Percentiles rank a stretch among this genome's conserved stretches.
These are phyloP conservation scores for Drosophila stalkeri DNA, from an alignment of 2,888 invertebrate genomes.

Conservation along the genomic window DNA sequence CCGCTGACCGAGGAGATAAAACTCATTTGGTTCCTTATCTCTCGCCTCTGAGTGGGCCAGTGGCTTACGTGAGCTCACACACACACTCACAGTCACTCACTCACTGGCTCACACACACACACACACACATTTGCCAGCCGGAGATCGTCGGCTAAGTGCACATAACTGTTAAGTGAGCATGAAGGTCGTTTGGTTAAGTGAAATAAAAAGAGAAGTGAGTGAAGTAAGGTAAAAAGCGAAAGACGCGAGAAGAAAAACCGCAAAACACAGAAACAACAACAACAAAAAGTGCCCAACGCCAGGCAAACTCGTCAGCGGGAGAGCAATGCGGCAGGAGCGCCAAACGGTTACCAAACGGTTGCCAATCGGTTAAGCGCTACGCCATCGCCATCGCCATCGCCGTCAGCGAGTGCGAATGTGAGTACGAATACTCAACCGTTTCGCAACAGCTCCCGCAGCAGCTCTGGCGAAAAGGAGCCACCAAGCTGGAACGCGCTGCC, in stretches of 20 bases:
- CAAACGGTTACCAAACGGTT: slow-evolving; percentile 45
- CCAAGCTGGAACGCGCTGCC: slow-evolving; percentile 55
- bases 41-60: slow-evolving; percentile 7
- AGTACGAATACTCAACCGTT: slow-evolving; percentile 58
- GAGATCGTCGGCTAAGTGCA: slow-evolving; percentile 54
- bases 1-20: slow-evolving; percentile 1
- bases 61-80: slow-evolving; percentile 62
- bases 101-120: background rate
- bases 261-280: slow-evolving; percentile 26
- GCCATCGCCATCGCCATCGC: background rate
- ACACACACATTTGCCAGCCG: slow-evolving; percentile 18
- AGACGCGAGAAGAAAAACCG: slow-evolving; percentile 19
- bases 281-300: slow-evolving; percentile 10
- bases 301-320: slow-evolving; percentile 14
- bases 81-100: slow-evolving; percentile 19
- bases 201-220: slow-evolving; percentile 32
- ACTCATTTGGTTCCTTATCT: slow-evolving; percentile 25
- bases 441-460: slow-evolving; percentile 56
- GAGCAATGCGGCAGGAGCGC: slow-evolving; percentile 36
- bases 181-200: slow-evolving; percentile 71
- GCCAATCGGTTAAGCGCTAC: slow-evolving; percentile 57
- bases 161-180: slow-evolving; percentile 73
- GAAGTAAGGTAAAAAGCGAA: slow-evolving; percentile 33
- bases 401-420: slow-evolving; percentile 7
- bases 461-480: slow-evolving; percentile 61